A percentile compares a stretch with the other conserved stretches of the same genome.
Conservation (phyloP, 2,797 vertebrate genomes). For the Parambassis ranga region DNA sequence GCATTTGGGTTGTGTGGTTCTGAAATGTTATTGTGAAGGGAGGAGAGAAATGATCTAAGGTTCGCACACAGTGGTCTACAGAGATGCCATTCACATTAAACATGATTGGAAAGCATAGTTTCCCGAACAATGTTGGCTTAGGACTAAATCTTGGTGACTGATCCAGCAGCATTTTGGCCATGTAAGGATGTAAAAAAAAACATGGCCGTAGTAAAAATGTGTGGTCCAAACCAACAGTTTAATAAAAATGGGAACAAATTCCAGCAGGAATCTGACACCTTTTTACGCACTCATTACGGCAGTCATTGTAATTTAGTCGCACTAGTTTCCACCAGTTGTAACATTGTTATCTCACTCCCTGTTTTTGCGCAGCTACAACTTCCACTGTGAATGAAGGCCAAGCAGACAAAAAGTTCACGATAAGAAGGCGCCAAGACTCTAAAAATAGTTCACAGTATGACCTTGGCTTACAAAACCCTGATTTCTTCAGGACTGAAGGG, state of each 20-base stretch:
- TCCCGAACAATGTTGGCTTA: conserved; percentile 2
- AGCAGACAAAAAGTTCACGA: conserved; percentile 19
- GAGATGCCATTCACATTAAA: conserved; percentile 28
- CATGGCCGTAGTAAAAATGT: conserved; percentile 3
- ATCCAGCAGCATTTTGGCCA: conserved; percentile 11
- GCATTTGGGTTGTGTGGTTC: conserved; percentile 55
- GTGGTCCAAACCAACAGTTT: background rate
- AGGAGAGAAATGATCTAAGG: conserved; percentile 32
- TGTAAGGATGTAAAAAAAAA: conserved; percentile 10
- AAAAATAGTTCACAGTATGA: conserved; percentile 44
- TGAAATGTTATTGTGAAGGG: conserved; percentile 57
- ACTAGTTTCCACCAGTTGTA: background rate
- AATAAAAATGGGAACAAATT: background rate
- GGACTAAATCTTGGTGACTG: background rate
- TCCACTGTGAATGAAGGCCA: conserved; percentile 20
- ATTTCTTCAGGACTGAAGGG: background rate
- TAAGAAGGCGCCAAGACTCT: conserved; percentile 21
- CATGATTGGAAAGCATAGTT: background rate
- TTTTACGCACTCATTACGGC: background rate
- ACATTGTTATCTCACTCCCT: background rate
- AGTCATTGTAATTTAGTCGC: conserved; percentile 1
- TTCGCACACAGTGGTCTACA: conserved; percentile 18
- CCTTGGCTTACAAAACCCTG: conserved; percentile 17
- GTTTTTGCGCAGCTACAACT: background rate
- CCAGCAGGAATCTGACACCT: background rate